Base-by-base conservation (phyloP, 2,797 vertebrate species). In the Catamblyrhynchus diadema region DNA sequence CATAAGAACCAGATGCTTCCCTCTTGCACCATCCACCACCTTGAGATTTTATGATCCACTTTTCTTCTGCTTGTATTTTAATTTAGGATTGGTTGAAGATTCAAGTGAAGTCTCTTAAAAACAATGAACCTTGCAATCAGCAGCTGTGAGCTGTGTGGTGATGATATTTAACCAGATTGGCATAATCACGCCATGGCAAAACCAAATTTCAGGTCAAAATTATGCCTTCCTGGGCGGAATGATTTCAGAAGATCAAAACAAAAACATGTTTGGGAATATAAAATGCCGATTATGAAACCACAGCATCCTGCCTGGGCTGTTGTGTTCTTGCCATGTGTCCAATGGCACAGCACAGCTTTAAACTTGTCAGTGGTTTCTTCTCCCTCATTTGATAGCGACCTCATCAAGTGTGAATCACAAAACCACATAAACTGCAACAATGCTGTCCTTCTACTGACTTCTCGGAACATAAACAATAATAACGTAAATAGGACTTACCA, bases 391-490 rank as follows among this genome's bases (percentile, higher is more conserved):
- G 77, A 95, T 75, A 93, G 93, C 74, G 2, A 95, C 94, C 93
- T 97, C 96, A 77, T 93, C 95, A 92, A 96, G 96, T 73, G 95
- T 97, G 97, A 98, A 97, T 98, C 97, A 98, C 22, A 78, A 95
- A 97, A 96, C 96, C 96, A 30, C 96, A 97, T 37, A 81, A 92
- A 96, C 92, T 95, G 81, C 96, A 96, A 35, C 95, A 91, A 77
- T 65, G 66, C 81, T 93, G 75, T 88, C 94, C 96, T 94, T 77
- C 95, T 53, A 67, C 94, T n/a, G 86, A 93, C 92, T 98, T 97
- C 96, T 97, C 87, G 92, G 96, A 98, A 98, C 94, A 97, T 97
- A 97, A 98, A 98, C 97, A 98, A 97, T 92, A 97, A 97, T 90
- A 97, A 97, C 6, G 2, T 97, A 97, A 97, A 97, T 96, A 94